These are phyloP conservation scores for Mellilla xanthometata DNA, from an alignment of 2,888 invertebrate genomes.

Conservation along the genomic window DNA sequence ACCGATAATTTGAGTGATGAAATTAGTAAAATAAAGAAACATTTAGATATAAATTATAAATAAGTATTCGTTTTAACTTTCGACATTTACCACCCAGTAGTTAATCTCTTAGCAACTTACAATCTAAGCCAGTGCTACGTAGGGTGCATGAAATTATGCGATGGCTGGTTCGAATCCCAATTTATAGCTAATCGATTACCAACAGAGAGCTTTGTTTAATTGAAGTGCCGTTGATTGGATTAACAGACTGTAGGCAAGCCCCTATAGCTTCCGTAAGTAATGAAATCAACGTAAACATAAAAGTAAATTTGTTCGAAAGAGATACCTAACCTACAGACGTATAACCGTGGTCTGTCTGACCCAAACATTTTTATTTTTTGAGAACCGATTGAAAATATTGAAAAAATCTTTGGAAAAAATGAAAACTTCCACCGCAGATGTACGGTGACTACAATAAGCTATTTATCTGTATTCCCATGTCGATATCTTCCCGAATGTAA, in stretches of 20 bases:
- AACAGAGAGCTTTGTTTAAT: slow-evolving; percentile 69
- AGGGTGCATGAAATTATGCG: slow-evolving; percentile 60
- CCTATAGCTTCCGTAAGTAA: slow-evolving; percentile 46
- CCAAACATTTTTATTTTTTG: background rate
- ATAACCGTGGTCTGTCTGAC: background rate
- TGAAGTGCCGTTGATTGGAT: slow-evolving; percentile 71
- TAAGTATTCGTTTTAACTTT: slow-evolving; percentile 3
- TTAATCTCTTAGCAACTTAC: slow-evolving; percentile 23
- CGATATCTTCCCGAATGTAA: slow-evolving; percentile 75
- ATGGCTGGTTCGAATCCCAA: slow-evolving; percentile 52
- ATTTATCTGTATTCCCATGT: slow-evolving; percentile 68
- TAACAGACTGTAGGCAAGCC: slow-evolving; percentile 47
- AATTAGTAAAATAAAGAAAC: too few relatives aligned
- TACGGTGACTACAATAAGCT: slow-evolving; percentile 41
- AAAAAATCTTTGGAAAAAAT: slow-evolving; percentile 1
- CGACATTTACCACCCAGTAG: slow-evolving; percentile 28
- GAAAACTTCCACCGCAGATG: slow-evolving; percentile 13
- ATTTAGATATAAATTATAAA: too few relatives aligned
- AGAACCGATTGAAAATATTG: background rate
- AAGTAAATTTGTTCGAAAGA: slow-evolving; percentile 31
- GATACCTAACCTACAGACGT: slow-evolving; percentile 10
- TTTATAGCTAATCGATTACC: slow-evolving; percentile 71
- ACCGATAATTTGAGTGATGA: too few relatives aligned
- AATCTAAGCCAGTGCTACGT: slow-evolving; percentile 24
- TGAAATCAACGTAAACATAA: slow-evolving; percentile 41